Conservation (phyloP, 2,797 vertebrate genomes). For the Sebastes itinus region DNA sequence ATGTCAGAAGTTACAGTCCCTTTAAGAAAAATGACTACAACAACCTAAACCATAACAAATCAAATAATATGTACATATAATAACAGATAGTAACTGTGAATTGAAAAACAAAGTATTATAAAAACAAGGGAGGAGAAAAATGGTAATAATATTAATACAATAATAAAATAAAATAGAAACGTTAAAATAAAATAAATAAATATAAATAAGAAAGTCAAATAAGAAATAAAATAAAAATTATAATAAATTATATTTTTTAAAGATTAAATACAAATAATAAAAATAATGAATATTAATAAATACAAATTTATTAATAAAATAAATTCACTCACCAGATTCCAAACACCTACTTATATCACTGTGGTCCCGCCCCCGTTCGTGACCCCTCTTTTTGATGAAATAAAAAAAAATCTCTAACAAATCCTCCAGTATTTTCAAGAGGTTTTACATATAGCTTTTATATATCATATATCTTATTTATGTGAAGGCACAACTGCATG, state of each 20-base stretch:
- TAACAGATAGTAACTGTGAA: no score
- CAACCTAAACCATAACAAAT: no score
- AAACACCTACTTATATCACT: no score
- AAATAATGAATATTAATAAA: no score
- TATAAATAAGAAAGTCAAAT: background rate
- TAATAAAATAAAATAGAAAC: background rate
- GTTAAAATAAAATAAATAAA: background rate
- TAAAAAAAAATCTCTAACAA: background rate
- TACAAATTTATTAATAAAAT: no score
- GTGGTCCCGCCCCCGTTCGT: background rate
- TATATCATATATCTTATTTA: background rate
- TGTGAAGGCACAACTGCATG: background rate
- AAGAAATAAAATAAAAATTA: background rate
- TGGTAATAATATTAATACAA: background rate
- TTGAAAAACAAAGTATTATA: no score
- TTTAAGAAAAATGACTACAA: background rate
- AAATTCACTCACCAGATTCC: background rate
- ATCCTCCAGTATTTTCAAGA: background rate
- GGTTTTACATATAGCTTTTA: background rate
- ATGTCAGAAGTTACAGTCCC: no score
- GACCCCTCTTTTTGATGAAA: background rate
- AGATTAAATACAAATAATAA: no score
- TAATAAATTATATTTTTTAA: no score
- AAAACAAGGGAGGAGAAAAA: background rate
- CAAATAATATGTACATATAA: no score